phyloP scores from a whole-genome alignment of 2,113 vertebrate species.

The Oophaga pumilio region DNA sequence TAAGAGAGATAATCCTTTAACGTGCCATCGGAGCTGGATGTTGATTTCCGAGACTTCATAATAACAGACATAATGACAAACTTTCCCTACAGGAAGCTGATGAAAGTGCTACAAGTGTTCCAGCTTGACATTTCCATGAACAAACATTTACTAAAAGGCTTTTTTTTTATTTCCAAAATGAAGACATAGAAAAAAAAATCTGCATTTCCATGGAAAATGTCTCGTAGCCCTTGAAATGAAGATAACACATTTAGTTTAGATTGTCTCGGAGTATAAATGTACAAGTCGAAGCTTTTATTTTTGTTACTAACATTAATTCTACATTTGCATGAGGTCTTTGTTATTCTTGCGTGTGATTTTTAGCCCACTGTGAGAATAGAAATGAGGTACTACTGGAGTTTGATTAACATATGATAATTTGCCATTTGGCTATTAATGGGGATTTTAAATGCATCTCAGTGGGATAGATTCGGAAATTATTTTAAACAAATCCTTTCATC shows the following conservation, averaged over 20 bases:
- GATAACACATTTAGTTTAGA: conserved; percentile 1
- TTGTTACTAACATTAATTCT: conserved; percentile 37
- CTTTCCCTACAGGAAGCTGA: conserved; percentile 42
- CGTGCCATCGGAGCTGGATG: conserved; percentile 9
- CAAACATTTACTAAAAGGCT: conserved; percentile 35
- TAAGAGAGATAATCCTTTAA: conserved; percentile 42
- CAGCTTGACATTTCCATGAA: conserved; percentile 28
- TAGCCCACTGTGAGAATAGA: conserved; percentile 48
- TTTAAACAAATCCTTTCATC: conserved; percentile 26
- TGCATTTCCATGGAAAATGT: conserved; percentile 8
- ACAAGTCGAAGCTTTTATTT: conserved; percentile 21
- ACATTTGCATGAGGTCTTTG: conserved; percentile 49
- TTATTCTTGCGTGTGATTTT: conserved; percentile 42
- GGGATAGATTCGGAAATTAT: conserved; percentile 28
- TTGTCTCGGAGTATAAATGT: conserved; percentile 12
- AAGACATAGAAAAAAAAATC: conserved; percentile 8
- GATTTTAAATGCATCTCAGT: conserved; percentile 54
- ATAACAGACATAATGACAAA: conserved; percentile 42
- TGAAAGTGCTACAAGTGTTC: conserved; percentile 47
- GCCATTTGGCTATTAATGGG: conserved; percentile 46
- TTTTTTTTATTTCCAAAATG: conserved; percentile 26
- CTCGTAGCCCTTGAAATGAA: background rate
- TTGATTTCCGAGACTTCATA: conserved; percentile 33
- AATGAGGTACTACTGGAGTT: conserved; percentile 44
- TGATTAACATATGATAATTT: conserved; percentile 56